Evolutionary conservation across 2,888 invertebrate genomes (phyloP).

Genomic region (Microctonus brassicae): DNA sequence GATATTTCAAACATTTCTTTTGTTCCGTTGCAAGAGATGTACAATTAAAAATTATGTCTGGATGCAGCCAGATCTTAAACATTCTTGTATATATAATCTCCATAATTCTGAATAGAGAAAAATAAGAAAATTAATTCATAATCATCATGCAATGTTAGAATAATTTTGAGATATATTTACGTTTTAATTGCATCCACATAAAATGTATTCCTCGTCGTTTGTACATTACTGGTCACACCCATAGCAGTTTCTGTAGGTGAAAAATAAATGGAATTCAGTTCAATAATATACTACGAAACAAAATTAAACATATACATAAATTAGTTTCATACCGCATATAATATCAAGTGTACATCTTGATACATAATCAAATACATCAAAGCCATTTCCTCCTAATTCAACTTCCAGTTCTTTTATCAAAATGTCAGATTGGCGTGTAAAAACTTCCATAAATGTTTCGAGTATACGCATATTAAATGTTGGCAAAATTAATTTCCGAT

Average conservation of each 20-base stretch:
- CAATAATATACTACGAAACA: not conserved
- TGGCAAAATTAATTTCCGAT: conserved; percentile 54
- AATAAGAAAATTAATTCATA: conserved; percentile 55
- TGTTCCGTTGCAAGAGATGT: conserved; percentile 72
- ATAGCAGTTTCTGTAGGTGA: conserved; percentile 49
- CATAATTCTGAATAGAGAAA: conserved; percentile 66
- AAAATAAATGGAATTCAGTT: not conserved
- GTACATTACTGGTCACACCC: conserved; percentile 45
- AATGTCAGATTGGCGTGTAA: conserved; percentile 48
- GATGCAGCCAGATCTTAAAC: conserved; percentile 75
- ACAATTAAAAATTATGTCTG: conserved; percentile 74
- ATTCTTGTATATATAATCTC: conserved; percentile 70
- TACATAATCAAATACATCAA: conserved; percentile 50
- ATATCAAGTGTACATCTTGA: conserved; percentile 55
- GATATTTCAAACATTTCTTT: conserved; percentile 72
- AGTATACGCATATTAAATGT: conserved; percentile 53
- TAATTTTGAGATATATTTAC: conserved; percentile 26
- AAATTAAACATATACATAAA: no score
- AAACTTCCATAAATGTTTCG: conserved; percentile 55
- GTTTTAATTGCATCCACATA: conserved; percentile 46
- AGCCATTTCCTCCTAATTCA: conserved; percentile 49
- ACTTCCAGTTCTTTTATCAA: conserved; percentile 49
- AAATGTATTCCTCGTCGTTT: conserved; percentile 37
- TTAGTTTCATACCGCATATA: conserved; percentile 49
- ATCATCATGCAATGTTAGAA: not conserved